These are phyloP conservation scores for western clawed frog (Xenopus tropicalis) DNA, from an alignment of 2,113 vertebrate genomes.

Conservation along the genomic window DNA sequence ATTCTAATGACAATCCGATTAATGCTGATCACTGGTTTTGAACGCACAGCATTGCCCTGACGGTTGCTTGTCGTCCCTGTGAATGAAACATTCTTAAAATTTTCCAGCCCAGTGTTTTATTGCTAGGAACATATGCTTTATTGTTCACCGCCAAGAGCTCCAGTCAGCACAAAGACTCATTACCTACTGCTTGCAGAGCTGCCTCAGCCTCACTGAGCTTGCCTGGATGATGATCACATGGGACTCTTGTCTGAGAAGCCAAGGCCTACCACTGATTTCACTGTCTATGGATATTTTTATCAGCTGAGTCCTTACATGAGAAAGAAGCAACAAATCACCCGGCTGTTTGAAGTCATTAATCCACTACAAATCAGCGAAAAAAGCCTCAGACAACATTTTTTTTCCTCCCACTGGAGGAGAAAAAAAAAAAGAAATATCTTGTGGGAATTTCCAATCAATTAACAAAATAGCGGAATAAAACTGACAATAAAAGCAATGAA, in stretches of 20 bases:
- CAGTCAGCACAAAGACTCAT: constrained; percentile 96
- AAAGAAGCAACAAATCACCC: constrained; percentile 63
- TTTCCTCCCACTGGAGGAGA: constrained; percentile 36
- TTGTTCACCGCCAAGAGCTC: constrained; percentile 83
- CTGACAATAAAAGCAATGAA: not conserved
- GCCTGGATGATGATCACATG: constrained; percentile 92
- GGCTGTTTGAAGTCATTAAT: constrained; percentile 61
- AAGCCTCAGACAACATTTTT: constrained; percentile 49
- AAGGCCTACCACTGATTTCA: constrained; percentile 82
- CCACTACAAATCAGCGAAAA: constrained; percentile 57
- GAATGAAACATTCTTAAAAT: constrained; percentile 65
- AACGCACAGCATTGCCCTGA: constrained; percentile 58
- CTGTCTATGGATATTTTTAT: constrained; percentile 91
- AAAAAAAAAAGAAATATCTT: constrained; percentile 9
- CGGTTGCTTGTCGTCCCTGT: constrained; percentile 56
- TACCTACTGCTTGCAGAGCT: constrained; percentile 88
- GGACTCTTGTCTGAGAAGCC: constrained; percentile 84
- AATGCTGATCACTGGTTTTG: constrained; percentile 63
- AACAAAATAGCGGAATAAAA: not conserved
- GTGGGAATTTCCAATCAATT: constrained; percentile 10
- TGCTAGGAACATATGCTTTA: constrained; percentile 87
- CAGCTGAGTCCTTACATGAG: constrained; percentile 74
- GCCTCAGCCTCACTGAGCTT: constrained; percentile 85
- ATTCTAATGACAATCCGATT: constrained; percentile 64
- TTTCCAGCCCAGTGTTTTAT: constrained; percentile 78